Base-by-base conservation (phyloP, 2,797 vertebrate species). In the Sebastes aleutianus region DNA sequence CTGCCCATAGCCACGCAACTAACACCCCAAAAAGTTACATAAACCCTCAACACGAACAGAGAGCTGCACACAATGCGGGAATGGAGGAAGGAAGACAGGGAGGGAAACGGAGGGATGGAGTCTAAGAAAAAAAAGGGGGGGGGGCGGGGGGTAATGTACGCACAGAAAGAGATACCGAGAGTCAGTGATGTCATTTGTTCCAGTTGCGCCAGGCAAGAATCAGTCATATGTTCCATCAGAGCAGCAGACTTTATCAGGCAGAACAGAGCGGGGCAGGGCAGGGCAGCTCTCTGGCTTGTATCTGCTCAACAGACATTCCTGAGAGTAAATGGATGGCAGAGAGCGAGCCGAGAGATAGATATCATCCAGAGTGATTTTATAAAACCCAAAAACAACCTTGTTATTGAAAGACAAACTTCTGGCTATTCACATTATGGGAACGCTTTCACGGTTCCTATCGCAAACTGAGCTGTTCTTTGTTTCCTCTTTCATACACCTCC, bases 181-280 rank as follows among this genome's bases (percentile, higher is more conserved):
- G 86, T 70, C 80, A 63, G 82, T 96, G 94, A 95, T 94, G 94
- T 96, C 89, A 96, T 95, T 93, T 94, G 88, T 95, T 95, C 95
- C 94, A 94, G 54, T 85, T 85, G 83, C 89, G 91, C 82, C 86
- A 91, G 85, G 91, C 86, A 85, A 88, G 89, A 89, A 73, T 86
- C 86, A 89, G 87, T 94, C 92, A 94, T 91, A 94, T 92, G 92
- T 94, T 94, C 93, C 91, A 90, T 85, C 77, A 68, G 79, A 84
- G 84, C 79, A 79, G 81, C 76, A 85, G 85, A 75, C 81, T 90
- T 92, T 93, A 94, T 92, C 92, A 92, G 87, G 91, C 88, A 92
- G 88, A 91, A 87, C 91, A 88, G 87, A 87, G 86, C 54, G 74
- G 87, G 79, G 70, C 87, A 86, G 83, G 79, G 79, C 69, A 78